phyloP scores from a whole-genome alignment of 2,888 invertebrate species.

The Linyphia triangularis region DNA sequence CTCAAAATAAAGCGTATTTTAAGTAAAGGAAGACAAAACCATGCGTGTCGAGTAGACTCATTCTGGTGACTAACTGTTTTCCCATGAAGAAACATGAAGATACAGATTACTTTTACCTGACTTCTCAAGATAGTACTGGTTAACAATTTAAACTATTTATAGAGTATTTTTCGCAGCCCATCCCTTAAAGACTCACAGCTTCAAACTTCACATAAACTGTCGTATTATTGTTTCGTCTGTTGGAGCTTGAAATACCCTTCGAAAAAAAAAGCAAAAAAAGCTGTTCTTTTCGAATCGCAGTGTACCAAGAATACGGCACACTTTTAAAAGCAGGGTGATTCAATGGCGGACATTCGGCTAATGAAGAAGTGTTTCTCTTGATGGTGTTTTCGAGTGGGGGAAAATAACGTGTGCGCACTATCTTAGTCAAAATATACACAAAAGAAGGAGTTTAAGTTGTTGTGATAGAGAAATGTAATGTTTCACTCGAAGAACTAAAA shows the following conservation, averaged over 20 bases:
- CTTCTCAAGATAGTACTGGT: too few species aligned
- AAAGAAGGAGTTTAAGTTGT: background rate
- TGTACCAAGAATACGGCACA: background rate
- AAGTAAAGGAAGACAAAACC: too few species aligned
- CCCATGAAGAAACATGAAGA: too few species aligned
- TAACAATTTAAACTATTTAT: too few species aligned
- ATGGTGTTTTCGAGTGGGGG: background rate
- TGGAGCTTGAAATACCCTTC: background rate
- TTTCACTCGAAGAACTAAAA: too few species aligned
- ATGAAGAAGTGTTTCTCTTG: constrained; percentile 37
- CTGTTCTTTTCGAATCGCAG: background rate
- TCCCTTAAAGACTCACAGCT: background rate
- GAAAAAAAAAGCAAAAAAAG: background rate
- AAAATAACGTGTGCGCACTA: constrained; percentile 18
- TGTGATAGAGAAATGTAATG: background rate
- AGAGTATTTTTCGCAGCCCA: too few species aligned
- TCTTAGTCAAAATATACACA: constrained; percentile 24
- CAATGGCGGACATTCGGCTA: constrained; percentile 28
- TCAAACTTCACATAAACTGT: background rate
- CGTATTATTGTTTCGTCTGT: constrained; percentile 57
- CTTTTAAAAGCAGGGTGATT: constrained; percentile 35
- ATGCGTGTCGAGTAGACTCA: too few species aligned
- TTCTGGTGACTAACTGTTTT: too few species aligned
- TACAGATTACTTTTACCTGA: too few species aligned
- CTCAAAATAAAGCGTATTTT: too few species aligned